phyloP scores from a whole-genome alignment of 2,797 vertebrate genomes.

The Acanthurus leucopareius region DNA sequence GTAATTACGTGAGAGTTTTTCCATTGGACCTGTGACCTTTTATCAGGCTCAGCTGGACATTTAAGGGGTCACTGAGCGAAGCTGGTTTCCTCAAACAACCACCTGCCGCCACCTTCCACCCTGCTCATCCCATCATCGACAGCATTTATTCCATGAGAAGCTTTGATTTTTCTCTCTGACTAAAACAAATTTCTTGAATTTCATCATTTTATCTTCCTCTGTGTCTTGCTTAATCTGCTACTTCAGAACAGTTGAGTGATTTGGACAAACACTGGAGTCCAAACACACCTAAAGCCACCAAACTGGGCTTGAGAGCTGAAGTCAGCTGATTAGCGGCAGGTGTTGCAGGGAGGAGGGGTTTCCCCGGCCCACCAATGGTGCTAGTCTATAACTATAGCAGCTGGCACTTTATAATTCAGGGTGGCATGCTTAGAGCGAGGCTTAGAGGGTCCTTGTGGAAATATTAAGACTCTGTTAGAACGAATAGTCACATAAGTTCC shows the following conservation, averaged over 20 bases:
- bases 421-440: slow-evolving; percentile 49
- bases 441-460: slow-evolving; percentile 61
- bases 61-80: slow-evolving; percentile 65
- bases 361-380: slow-evolving; percentile 45
- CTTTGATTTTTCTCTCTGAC: slow-evolving; percentile 18
- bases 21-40: slow-evolving; percentile 81
- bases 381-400: slow-evolving; percentile 61
- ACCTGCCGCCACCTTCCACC: slow-evolving; percentile 18
- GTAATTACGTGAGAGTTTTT: slow-evolving; percentile 81
- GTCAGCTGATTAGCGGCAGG: slow-evolving; percentile 68
- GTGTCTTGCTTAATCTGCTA: not conserved
- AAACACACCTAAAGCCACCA: slow-evolving; percentile 50
- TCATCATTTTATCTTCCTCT: slow-evolving; percentile 10
- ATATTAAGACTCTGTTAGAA: slow-evolving; percentile 71
- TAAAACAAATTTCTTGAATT: slow-evolving; percentile 7
- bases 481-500: slow-evolving; percentile 53
- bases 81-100: slow-evolving; percentile 48
- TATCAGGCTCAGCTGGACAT: slow-evolving; percentile 68
- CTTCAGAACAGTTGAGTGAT: not conserved
- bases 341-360: slow-evolving; percentile 51
- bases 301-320: slow-evolving; percentile 26
- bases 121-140: slow-evolving; percentile 34
- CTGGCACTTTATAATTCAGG: slow-evolving; percentile 73
- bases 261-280: not conserved
- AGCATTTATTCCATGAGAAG: not conserved